Evolutionary conservation across 37 sponge, comb jelly and placozoan genomes (phyloP).

Genomic region (Hormiphora californensis): DNA sequence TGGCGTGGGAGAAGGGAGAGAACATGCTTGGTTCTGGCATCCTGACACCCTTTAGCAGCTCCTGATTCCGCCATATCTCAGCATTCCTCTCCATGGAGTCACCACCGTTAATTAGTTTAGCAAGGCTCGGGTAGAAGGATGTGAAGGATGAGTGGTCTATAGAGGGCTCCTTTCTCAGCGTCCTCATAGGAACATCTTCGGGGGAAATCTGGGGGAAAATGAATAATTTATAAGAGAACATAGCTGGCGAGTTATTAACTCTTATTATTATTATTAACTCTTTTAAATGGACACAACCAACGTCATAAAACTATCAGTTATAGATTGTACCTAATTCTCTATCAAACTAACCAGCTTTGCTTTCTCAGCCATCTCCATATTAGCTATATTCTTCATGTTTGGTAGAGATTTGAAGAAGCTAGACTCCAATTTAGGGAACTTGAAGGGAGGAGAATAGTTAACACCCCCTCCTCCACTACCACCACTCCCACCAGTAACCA

Average conservation of each 20-base stretch:
- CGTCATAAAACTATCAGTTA: too few relatives aligned
- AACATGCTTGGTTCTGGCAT: not conserved
- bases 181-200: not conserved
- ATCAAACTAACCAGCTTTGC: constrained; percentile 9
- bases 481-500: too few relatives aligned
- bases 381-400: constrained; percentile 20
- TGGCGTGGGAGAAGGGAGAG: not conserved
- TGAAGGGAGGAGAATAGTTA: constrained; percentile 30
- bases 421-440: constrained; percentile 23
- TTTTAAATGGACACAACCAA: too few relatives aligned
- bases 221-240: not conserved
- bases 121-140: constrained; percentile 28
- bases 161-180: not conserved
- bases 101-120: constrained; percentile 18
- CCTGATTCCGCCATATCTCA: not conserved
- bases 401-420: constrained; percentile 27
- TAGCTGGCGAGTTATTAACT: too few relatives aligned
- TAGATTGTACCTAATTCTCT: too few relatives aligned
- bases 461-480: too few relatives aligned
- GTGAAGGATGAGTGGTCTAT: not conserved
- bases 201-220: not conserved
- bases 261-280: too few relatives aligned
- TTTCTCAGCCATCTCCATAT: not conserved
- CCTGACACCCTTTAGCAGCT: not conserved
- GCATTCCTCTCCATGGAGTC: not conserved